phyloP scores from a whole-genome alignment of 2,888 invertebrate species.

The Parnassius glacialis region DNA sequence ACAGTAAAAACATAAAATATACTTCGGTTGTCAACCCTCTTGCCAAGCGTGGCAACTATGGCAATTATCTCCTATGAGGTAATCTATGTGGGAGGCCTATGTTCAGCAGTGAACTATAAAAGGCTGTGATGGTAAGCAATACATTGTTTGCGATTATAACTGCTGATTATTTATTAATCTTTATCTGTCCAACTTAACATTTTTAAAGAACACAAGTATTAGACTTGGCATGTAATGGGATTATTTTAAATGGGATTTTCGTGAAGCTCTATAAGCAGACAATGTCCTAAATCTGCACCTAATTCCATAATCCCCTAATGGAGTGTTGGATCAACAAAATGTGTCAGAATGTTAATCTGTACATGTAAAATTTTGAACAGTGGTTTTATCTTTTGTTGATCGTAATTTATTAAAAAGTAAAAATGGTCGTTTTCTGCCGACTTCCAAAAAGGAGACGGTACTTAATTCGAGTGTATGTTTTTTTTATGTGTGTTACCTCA shows the following conservation, averaged over 20 bases:
- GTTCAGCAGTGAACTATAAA: no score
- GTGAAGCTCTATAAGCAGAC: conserved; percentile 7
- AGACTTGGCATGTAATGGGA: not conserved
- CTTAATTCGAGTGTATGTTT: no score
- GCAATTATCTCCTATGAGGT: no score
- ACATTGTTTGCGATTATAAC: no score
- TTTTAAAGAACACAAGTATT: not conserved
- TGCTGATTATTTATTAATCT: not conserved
- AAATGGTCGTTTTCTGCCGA: no score
- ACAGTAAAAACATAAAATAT: no score
- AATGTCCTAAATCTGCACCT: conserved; percentile 8
- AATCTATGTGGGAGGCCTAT: no score
- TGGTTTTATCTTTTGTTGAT: not conserved
- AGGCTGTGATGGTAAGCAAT: no score
- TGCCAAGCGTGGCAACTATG: no score
- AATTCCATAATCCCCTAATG: conserved; percentile 11
- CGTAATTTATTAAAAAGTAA: not conserved
- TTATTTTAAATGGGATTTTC: conserved; percentile 9
- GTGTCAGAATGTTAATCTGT: not conserved
- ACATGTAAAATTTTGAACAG: not conserved
- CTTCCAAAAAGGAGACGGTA: no score
- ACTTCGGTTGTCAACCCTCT: no score
- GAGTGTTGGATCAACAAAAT: not conserved
- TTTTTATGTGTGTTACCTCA: no score
- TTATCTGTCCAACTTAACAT: not conserved